Conservation (phyloP, 23 tunicate species). For the Ciona savignyi region DNA sequence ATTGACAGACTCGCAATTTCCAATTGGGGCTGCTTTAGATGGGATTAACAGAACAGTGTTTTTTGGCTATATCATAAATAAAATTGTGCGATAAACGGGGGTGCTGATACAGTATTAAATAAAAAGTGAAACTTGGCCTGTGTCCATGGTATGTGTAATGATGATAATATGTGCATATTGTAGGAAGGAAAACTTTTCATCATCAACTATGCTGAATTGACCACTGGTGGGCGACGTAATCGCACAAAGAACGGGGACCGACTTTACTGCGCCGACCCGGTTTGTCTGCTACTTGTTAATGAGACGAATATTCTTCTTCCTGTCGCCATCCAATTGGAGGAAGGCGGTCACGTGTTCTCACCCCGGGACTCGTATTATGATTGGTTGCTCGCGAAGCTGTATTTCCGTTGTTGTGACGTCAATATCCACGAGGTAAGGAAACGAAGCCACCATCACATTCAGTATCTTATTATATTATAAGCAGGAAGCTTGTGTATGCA, state of each 20-base stretch:
- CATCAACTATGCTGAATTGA: background rate
- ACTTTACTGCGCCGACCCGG: background rate
- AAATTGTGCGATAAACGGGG: too few species aligned
- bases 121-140: too few species aligned
- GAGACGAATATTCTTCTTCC: constrained; percentile 8
- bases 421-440: constrained; percentile 49
- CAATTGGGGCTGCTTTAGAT: constrained; percentile 9
- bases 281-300: background rate
- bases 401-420: constrained; percentile 31
- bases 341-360: constrained; percentile 35
- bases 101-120: too few species aligned
- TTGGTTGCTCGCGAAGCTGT: constrained; percentile 66
- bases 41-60: background rate
- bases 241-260: background rate
- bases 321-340: constrained; percentile 51
- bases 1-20: constrained; percentile 28
- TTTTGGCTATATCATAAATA: too few species aligned
- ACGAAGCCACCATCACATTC: background rate
- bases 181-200: background rate
- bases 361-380: constrained; percentile 41
- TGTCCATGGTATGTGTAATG: too few species aligned
- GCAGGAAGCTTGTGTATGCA: too few species aligned
- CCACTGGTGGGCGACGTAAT: background rate
- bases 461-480: too few species aligned
- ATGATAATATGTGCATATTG: too few species aligned